Conservation (phyloP, 2,797 vertebrate genomes). For the Gobio occitaniae region DNA sequence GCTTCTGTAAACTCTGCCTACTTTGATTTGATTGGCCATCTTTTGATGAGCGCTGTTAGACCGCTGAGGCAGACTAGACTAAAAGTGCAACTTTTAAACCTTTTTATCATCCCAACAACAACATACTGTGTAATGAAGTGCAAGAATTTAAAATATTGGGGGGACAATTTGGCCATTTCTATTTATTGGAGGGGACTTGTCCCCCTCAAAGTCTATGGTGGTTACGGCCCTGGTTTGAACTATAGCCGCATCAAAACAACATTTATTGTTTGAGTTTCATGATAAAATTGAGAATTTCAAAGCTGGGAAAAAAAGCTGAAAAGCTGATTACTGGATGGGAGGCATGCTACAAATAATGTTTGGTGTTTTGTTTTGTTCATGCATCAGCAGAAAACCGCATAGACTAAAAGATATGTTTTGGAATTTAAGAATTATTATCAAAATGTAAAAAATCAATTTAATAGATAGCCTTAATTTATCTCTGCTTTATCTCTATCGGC, state of each 20-base stretch:
- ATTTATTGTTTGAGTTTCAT: slow-evolving; percentile 1
- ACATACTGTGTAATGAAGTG: too few species aligned
- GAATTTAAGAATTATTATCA: not conserved
- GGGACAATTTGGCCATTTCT: too few species aligned
- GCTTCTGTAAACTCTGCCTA: too few species aligned
- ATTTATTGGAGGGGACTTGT: too few species aligned
- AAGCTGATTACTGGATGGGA: not conserved
- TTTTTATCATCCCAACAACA: too few species aligned
- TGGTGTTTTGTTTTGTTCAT: not conserved
- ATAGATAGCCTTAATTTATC: not conserved
- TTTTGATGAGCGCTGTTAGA: too few species aligned
- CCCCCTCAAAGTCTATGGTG: too few species aligned
- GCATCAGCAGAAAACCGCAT: not conserved
- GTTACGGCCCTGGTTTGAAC: not conserved
- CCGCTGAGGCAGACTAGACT: too few species aligned
- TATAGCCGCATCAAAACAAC: not conserved
- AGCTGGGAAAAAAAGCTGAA: not conserved
- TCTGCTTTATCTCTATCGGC: not conserved
- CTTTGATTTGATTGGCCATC: too few species aligned
- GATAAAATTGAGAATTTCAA: not conserved
- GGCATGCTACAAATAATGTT: not conserved
- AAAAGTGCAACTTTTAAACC: too few species aligned
- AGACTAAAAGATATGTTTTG: slow-evolving; percentile 4
- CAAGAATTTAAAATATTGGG: too few species aligned
- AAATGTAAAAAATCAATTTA: not conserved